Conservation (phyloP, 2,888 invertebrate species). For the Glyphotaelius pellucidus region DNA sequence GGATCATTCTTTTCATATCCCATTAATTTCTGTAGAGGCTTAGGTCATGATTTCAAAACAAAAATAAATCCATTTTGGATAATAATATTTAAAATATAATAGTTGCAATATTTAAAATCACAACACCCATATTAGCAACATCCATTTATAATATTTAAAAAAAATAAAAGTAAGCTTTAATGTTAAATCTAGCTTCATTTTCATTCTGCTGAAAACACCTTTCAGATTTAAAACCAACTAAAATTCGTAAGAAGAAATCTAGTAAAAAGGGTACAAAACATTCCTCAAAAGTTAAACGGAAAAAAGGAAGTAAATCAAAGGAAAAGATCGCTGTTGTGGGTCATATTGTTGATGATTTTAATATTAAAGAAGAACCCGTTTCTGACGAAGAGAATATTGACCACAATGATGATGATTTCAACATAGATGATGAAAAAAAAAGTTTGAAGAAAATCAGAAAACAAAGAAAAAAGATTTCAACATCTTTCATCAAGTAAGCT, state of each 20-base stretch:
- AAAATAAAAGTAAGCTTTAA: no score
- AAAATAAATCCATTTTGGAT: no score
- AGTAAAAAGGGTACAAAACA: slow-evolving; percentile 58
- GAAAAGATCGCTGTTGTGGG: slow-evolving; percentile 53
- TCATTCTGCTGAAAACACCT: background rate
- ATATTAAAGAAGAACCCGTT: slow-evolving; percentile 61
- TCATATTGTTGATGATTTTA: slow-evolving; percentile 50
- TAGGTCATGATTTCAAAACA: no score
- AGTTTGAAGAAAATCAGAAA: slow-evolving; percentile 56
- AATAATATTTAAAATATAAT: no score
- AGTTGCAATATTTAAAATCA: no score
- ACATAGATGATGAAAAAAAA: slow-evolving; percentile 37
- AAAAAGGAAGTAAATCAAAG: slow-evolving; percentile 58
- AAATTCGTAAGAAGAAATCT: slow-evolving; percentile 61
- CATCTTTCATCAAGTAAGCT: slow-evolving; percentile 57
- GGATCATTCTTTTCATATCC: no score
- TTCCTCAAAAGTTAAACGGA: slow-evolving; percentile 61
- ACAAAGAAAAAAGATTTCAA: slow-evolving; percentile 48
- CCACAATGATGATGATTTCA: slow-evolving; percentile 42
- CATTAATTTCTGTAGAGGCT: no score
- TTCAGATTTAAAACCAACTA: slow-evolving; percentile 50
- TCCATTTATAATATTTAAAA: no score
- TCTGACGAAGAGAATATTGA: slow-evolving; percentile 61
- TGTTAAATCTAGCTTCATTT: no score
- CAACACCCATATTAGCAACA: no score